phyloP scores from a whole-genome alignment of 2,888 invertebrate genomes.

The Ferdinandea cuprea region DNA sequence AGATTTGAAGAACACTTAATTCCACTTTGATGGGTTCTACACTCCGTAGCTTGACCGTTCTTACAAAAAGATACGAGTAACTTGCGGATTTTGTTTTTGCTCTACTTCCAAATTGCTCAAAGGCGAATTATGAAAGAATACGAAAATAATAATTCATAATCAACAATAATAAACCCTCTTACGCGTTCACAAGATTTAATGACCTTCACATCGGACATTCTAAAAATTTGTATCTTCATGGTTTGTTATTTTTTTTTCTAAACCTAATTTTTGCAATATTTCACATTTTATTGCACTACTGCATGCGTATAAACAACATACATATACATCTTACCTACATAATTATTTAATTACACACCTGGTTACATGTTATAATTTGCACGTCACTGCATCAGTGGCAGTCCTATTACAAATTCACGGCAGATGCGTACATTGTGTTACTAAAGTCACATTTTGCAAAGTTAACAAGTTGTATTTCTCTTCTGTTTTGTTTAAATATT shows the following conservation, averaged over 20 bases:
- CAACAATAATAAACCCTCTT: constrained; percentile 12
- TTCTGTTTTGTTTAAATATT: constrained; percentile 11
- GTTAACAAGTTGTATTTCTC: constrained; percentile 21
- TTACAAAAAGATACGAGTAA: constrained; percentile 24
- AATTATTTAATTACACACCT: constrained; percentile 54
- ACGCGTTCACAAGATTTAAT: constrained; percentile 33
- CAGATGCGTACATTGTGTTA: neutral
- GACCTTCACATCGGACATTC: constrained; percentile 22
- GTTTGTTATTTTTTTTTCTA: neutral
- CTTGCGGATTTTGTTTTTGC: constrained; percentile 7
- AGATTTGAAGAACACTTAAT: constrained; percentile 6
- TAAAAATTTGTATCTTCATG: neutral
- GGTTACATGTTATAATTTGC: constrained; percentile 46
- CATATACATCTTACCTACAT: neutral
- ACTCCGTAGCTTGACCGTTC: constrained; percentile 3
- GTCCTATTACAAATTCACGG: neutral
- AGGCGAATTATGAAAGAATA: constrained; percentile 32
- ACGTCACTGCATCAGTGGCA: neutral
- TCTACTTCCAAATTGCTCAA: constrained; percentile 31
- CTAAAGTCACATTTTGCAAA: constrained; percentile 20
- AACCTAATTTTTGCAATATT: constrained; percentile 59
- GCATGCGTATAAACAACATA: too few relatives aligned
- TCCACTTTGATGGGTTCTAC: constrained; percentile 4
- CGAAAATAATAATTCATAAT: neutral
- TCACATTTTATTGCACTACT: constrained; percentile 59